phyloP scores from a whole-genome alignment of 1,140 invertebrate species.

The Oppia nitens region DNA sequence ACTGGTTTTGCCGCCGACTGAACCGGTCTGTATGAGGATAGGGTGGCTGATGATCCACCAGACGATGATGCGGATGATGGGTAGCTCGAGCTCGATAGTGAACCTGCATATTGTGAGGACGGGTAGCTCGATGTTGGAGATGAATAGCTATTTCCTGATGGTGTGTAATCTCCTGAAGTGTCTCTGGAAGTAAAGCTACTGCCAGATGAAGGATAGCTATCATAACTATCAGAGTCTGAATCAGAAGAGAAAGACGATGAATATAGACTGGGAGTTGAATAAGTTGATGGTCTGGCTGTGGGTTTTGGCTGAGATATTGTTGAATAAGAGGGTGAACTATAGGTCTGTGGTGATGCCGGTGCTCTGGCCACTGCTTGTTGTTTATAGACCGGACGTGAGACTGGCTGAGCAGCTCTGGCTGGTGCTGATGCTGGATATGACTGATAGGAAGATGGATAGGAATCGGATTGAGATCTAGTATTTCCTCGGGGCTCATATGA shows the following conservation, averaged over 20 bases:
- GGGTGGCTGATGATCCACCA: neutral
- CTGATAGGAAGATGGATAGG: neutral
- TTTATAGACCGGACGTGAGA: neutral
- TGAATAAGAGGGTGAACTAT: neutral
- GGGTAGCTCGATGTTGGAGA: neutral
- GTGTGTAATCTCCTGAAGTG: neutral
- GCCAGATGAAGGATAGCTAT: constrained; percentile 1
- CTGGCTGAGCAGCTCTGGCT: neutral
- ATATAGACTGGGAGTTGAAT: constrained; percentile 2
- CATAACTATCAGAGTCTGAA: neutral
- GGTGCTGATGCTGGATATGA: neutral
- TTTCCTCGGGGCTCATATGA: neutral
- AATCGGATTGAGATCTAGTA: neutral
- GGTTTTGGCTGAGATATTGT: neutral
- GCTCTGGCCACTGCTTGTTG: neutral
- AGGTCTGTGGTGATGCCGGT: neutral
- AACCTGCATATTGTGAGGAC: neutral
- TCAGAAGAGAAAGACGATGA: neutral
- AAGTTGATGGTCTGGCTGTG: neutral
- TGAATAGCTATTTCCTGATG: neutral
- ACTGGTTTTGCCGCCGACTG: neutral
- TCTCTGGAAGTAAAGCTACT: neutral
- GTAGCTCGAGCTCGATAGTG: neutral
- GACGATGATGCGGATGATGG: constrained; percentile 3
- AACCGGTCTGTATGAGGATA: neutral